A percentile compares a stretch with the other conserved stretches of the same genome.
phyloP scores from a whole-genome alignment of 2,797 vertebrate species.

The Oryzias sinensis region DNA sequence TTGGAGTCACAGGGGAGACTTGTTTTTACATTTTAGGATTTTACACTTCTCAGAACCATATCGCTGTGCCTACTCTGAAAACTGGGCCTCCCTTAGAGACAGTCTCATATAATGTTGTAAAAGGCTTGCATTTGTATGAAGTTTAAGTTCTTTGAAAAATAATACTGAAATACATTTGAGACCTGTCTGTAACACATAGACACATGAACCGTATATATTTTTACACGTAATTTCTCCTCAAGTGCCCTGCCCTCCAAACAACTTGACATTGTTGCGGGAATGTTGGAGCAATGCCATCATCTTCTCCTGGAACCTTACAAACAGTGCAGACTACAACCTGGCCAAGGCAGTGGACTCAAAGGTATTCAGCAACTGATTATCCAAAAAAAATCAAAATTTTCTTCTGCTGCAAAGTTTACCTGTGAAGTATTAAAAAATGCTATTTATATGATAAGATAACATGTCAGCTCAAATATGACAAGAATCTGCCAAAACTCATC shows the following conservation, averaged over 20 bases:
- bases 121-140: constrained; percentile 51
- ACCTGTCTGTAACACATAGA: constrained; percentile 3
- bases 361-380: constrained; percentile 32
- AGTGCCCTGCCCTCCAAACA: constrained; percentile 75
- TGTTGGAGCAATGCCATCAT: constrained; percentile 74
- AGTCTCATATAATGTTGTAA: constrained; percentile 47
- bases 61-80: constrained; percentile 44
- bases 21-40: constrained; percentile 42
- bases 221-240: constrained; percentile 16
- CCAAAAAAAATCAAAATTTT: no score
- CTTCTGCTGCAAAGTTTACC: no score
- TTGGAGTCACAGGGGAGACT: constrained; percentile 24
- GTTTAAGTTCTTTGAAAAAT: constrained; percentile 62
- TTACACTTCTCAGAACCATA: constrained; percentile 43
- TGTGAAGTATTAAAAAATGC: no score
- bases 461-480: no score
- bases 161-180: constrained; percentile 35
- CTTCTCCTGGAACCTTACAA: constrained; percentile 73
- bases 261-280: constrained; percentile 63
- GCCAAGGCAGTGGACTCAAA: constrained; percentile 61
- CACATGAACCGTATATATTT: neutral
- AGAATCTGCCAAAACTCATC: no score
- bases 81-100: constrained; percentile 64
- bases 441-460: no score
- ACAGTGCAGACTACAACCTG: constrained; percentile 58